A percentile compares a stretch with the other conserved stretches of the same genome.
Evolutionary conservation across 1,140 invertebrate species (phyloP).

Genomic region (Meloidogyne hapla): DNA sequence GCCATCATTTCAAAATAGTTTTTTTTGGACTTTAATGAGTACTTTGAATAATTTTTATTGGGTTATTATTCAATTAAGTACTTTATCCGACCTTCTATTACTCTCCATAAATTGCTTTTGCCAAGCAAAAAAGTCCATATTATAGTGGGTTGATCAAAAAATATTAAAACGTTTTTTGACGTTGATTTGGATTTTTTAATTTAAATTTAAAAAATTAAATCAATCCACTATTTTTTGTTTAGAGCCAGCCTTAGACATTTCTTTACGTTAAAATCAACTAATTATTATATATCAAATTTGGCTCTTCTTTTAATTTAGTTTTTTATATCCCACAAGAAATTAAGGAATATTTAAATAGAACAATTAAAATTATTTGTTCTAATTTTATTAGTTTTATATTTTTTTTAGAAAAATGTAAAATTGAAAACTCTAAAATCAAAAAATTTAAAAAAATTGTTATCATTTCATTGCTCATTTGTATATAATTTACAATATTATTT

Average conservation of each 20-base stretch:
- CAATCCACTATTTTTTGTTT: neutral
- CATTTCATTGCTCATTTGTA: slow-evolving; percentile 1
- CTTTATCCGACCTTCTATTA: too few relatives aligned
- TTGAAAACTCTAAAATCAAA: neutral
- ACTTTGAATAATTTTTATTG: too few relatives aligned
- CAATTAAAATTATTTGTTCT: neutral
- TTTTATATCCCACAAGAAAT: too few relatives aligned
- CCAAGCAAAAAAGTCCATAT: too few relatives aligned
- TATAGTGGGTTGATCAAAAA: too few relatives aligned
- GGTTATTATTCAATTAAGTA: too few relatives aligned
- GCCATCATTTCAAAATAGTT: neutral
- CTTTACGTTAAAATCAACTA: neutral
- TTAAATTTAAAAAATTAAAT: neutral
- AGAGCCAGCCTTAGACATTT: neutral
- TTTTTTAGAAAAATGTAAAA: neutral
- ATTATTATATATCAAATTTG: neutral
- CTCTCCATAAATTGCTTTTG: too few relatives aligned
- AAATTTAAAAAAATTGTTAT: neutral
- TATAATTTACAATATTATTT: neutral
- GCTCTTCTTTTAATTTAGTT: too few relatives aligned
- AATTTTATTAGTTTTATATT: neutral
- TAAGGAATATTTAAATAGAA: neutral
- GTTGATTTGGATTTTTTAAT: too few relatives aligned
- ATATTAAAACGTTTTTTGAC: too few relatives aligned
- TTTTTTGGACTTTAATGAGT: neutral